Evolutionary conservation across 2,888 invertebrate species (phyloP).

Genomic region (Thereva unica): DNA sequence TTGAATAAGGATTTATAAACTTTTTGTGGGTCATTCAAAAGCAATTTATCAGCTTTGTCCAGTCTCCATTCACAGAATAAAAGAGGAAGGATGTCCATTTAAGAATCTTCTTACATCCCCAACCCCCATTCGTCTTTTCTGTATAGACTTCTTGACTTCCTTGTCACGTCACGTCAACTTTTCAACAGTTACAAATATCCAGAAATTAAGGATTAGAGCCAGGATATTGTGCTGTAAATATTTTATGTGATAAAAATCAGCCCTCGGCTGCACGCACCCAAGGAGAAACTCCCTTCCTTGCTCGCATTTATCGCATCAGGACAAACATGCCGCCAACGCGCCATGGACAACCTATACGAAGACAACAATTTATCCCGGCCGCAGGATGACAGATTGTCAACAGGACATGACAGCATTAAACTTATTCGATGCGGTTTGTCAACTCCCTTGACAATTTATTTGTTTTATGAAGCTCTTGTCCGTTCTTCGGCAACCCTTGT

Average conservation of each 20-base stretch:
- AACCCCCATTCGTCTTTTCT: not conserved
- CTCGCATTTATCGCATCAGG: constrained; percentile 22
- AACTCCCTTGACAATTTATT: constrained; percentile 39
- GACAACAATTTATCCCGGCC: constrained; percentile 19
- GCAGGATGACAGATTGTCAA: constrained; percentile 43
- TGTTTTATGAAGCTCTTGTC: constrained; percentile 27
- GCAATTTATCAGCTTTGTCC: constrained; percentile 12
- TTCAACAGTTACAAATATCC: constrained; percentile 12
- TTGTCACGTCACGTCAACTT: constrained; percentile 31
- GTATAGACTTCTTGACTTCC: constrained; percentile 17
- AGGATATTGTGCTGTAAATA: constrained; percentile 34
- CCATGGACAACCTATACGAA: constrained; percentile 2
- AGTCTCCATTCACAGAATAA: not conserved
- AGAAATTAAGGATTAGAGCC: constrained; percentile 32
- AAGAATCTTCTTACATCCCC: not conserved
- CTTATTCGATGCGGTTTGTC: constrained; percentile 39
- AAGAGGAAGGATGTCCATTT: constrained; percentile 20
- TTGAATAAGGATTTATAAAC: not conserved
- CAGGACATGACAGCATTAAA: constrained; percentile 39
- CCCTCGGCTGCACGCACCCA: constrained; percentile 1
- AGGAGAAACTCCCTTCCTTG: not conserved
- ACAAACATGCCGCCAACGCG: constrained; percentile 1
- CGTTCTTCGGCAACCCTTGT: constrained; percentile 19
- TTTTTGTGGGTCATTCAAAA: constrained; percentile 26
- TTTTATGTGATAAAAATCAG: constrained; percentile 33